Base-by-base conservation (phyloP, 2,113 vertebrate genomes). In the Albula glossodonta region DNA sequence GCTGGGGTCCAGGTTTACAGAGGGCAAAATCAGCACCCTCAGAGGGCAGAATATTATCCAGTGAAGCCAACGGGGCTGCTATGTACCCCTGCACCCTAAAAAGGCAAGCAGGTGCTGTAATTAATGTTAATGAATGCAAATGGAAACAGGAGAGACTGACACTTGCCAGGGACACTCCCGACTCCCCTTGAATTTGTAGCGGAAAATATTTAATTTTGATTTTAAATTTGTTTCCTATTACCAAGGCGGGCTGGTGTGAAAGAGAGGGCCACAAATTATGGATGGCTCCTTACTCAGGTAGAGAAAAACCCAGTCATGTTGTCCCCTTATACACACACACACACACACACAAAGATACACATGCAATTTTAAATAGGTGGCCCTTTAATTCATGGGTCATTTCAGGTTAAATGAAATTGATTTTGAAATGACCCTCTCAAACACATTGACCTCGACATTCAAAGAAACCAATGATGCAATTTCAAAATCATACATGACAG, bases 181-280 rank as follows among this genome's bases (percentile, higher is more conserved):
- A 74, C 86, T 85, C 86, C 77, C 83, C 82, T 91, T 87, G 87
- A 91, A 91, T 93, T 87, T 89, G 87, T 74, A 19, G 60, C 53
- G 85, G 88, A 92, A 90, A 93, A 93, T 93, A 90, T 92, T 93
- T 91, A 88, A 92, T 87, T 87, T 79, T 86, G 49, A 82, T 79
- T 87, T 88, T 86, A 78, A 87, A 88, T 77, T 41, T 10, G 85
- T 93, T 7, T 70, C 50, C 63, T 15, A 66, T 50, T 79, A 25
- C 31, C 11, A 8, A 53, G 25, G 25, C 84, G 48, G 84, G 15
- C 74, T 78, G 48, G n/a, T 48, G 66, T n/a, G 19, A 77, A 3
- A 56, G 22, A 50, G 31, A 22, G 83, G 22, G 25, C 63, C 5
- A 9, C 63, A 25, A 66, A 48, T 19, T 8, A 49, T 77, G 2